Conservation (phyloP, 1,140 invertebrate genomes). For the Micrasema minimum region DNA sequence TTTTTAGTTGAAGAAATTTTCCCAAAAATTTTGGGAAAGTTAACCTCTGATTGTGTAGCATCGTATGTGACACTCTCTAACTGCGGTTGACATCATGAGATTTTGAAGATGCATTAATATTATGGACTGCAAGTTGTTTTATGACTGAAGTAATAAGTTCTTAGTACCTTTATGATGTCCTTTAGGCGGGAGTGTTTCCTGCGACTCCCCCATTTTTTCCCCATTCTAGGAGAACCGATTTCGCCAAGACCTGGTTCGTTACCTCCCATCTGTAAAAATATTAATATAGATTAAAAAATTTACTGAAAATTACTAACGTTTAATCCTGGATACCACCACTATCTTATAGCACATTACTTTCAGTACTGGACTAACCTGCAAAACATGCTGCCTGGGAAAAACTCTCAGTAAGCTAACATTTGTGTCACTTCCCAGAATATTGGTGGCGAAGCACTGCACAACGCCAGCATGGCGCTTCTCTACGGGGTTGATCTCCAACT, state of each 20-base stretch:
- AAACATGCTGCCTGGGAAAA: slow-evolving; percentile 78
- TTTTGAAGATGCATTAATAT: too few species aligned
- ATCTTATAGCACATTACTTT: background rate
- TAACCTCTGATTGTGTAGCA: too few species aligned
- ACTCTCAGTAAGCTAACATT: slow-evolving; percentile 75
- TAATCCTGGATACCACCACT: background rate
- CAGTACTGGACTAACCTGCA: slow-evolving; percentile 56
- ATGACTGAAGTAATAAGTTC: slow-evolving; percentile 1
- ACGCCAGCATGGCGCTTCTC: slow-evolving; percentile 87
- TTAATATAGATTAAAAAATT: background rate
- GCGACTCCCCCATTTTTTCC: background rate
- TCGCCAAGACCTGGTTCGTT: slow-evolving; percentile 3
- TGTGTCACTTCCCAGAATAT: slow-evolving; percentile 79
- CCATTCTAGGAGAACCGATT: background rate
- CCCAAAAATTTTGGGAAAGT: too few species aligned
- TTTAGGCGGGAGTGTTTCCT: slow-evolving; percentile 32
- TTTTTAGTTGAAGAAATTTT: too few species aligned
- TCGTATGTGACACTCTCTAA: too few species aligned
- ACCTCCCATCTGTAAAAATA: slow-evolving; percentile 8
- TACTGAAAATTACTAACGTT: background rate
- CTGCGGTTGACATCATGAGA: too few species aligned
- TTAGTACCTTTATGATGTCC: slow-evolving; percentile 13
- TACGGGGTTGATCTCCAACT: slow-evolving; percentile 73
- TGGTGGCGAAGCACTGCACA: slow-evolving; percentile 89
- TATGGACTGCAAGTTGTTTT: background rate